Base-by-base conservation (phyloP, 2,888 invertebrate genomes). In the Invenusta paracnida region DNA sequence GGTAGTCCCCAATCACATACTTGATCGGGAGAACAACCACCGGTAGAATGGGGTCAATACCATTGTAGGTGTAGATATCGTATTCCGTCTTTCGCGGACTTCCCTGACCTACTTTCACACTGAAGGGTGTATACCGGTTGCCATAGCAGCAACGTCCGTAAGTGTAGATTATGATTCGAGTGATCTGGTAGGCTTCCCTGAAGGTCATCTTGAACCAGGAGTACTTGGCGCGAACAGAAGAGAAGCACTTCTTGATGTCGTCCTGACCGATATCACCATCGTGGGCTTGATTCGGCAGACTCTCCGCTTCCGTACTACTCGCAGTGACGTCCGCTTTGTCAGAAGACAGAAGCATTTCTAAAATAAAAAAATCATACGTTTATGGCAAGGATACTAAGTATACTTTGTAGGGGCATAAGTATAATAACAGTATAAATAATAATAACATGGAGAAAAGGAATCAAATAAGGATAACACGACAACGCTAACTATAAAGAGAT, bases 101-200 rank as follows among this genome's bases (percentile, higher is more conserved):
- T 23, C 27, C 17, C 25, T 73, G 73, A 5, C 73, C 73, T 73
- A 73, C 17, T 23, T 73, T 73, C 17, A 73, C 73, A 73, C 27
- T 23, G 73, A 73, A 73, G 2, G 73, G 73, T 23, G 25, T 73
- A 23, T 73, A 73, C 2, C 73, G 73, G 23, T 73, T 73, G 2
- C 73, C 73, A 73, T 73, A 25, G 73, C 73, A 73, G 23, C 73
- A 73, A 23, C 73, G 73, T 13, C 73, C 73, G 73, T 73, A 73
- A 23, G 73, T 73, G 73, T 73, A 73, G 27, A 73, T 73, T 23
- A 73, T 23, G 2, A 73, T 23, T 23, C 73, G 17, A 5, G 73
- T 73, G 5, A 73, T 73, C 73, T 5, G 17, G 73, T 23, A 73
- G 73, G 25, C 2, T 23, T 73, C 27, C 27, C 23, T 73, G 2